Evolutionary conservation across 2,113 vertebrate species (phyloP), one percentile per base, ranked within the genome.

Genomic region (Protobothrops mucrosquamatus): DNA sequence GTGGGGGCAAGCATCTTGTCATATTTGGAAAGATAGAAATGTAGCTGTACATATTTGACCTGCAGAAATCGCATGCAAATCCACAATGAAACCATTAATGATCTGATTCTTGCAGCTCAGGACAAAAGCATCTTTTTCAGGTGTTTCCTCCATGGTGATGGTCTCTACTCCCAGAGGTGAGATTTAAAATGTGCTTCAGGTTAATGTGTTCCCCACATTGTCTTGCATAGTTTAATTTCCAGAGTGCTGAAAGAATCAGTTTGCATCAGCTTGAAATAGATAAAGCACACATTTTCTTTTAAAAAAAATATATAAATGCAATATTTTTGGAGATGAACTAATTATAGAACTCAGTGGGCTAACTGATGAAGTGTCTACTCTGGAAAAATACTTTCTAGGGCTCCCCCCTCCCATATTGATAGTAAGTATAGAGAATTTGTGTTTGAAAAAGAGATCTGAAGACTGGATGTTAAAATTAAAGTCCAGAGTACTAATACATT

Each of bases 101-200:
- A 39, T 20, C 46, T 4, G 24, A 87, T 87, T 26, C 46, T 26
- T 26, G 24, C 85, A 52, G 4, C 14, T 87, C 9, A 74, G 14
- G n/a, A 34, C 6, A 6, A 81, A 39, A 18, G 34, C 29, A n/a
- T 14, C 52, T 95, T 95, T 92, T 93, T 91, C 93, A 92, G 23
- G 55, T 89, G 94, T 86, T 87, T 52, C 12, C 23, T 95, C 94
- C 24, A 88, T 93, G 91, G 90, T 91, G 91, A 91, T 59, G 64
- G 94, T 94, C 92, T 61, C 34, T 85, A 92, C 61, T 94, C 92
- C 86, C 64, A 92, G 92, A 93, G 94, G 93, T 61, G 1, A 92
- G 52, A 81, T 88, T 93, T 95, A 94, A 94, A 89, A 22, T 48
- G 1, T 87, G 86, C 94, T 96, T 96, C 94, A 94, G 94, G 95